These are phyloP conservation scores for Calvadosia cruxmelitensis DNA, from an alignment of 30 jellyfish, hydroid and myxozoan species.

Conservation along the genomic window DNA sequence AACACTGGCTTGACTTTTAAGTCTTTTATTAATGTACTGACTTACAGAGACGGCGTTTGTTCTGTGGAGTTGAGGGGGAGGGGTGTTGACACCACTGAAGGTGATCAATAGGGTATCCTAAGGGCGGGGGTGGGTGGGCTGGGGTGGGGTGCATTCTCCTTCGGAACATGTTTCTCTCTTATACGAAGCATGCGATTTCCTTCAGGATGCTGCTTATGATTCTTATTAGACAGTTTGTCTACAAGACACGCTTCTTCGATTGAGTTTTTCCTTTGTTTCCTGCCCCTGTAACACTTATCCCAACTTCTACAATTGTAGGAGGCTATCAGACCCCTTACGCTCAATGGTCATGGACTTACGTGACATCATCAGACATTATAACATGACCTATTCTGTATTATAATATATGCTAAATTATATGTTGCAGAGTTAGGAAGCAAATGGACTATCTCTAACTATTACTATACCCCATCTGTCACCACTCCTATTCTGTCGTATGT, in stretches of 20 bases:
- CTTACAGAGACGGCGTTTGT: background rate
- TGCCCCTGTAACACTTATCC: conserved; percentile 5
- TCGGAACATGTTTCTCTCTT: too few species aligned
- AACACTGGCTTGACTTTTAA: too few species aligned
- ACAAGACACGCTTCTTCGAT: too few species aligned
- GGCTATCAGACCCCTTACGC: too few species aligned
- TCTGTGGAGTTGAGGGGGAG: background rate
- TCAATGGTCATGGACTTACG: background rate
- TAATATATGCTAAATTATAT: background rate
- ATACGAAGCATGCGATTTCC: too few species aligned
- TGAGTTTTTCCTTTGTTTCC: too few species aligned
- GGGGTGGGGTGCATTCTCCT: too few species aligned
- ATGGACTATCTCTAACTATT: too few species aligned
- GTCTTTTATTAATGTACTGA: too few species aligned
- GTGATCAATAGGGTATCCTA: background rate
- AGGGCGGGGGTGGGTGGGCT: background rate
- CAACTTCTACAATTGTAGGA: too few species aligned
- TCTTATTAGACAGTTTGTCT: too few species aligned
- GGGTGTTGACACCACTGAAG: background rate
- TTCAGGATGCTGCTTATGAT: too few species aligned
- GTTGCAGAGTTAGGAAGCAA: background rate
- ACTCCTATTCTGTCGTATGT: conserved; percentile 56
- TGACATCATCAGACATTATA: background rate
- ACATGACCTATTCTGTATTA: background rate
- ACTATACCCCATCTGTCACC: conserved; percentile 77